phyloP scores from a whole-genome alignment of 2,113 vertebrate genomes.

The Eulemur macaco region DNA sequence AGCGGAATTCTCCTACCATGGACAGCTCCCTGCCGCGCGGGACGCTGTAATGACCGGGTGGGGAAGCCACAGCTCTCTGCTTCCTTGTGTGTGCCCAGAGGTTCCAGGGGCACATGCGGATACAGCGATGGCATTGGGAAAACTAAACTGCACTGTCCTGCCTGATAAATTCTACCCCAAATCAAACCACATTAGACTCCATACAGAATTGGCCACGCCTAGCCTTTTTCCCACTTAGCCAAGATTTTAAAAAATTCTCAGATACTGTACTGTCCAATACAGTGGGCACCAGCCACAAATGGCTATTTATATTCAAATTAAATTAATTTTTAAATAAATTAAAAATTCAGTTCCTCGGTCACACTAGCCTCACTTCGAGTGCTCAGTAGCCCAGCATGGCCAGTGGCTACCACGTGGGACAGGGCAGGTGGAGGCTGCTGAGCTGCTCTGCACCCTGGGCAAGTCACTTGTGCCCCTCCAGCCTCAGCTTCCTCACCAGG shows the following conservation, averaged over 20 bases:
- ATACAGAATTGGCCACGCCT: fast-evolving
- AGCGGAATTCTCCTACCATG: background rate
- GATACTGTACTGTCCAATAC: fast-evolving
- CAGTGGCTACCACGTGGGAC: background rate
- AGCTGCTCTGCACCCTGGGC: background rate
- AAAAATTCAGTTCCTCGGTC: background rate
- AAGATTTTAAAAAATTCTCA: background rate
- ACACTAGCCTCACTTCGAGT: background rate
- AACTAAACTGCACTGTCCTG: too few species aligned
- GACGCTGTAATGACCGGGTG: fast-evolving
- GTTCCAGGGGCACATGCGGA: background rate
- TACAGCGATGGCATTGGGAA: fast-evolving
- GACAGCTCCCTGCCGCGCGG: background rate
- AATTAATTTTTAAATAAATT: background rate
- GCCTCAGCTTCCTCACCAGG: background rate
- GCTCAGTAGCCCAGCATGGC: background rate
- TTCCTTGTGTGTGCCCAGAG: background rate
- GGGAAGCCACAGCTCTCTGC: fast-evolving
- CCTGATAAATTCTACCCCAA: background rate
- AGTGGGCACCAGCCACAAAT: background rate
- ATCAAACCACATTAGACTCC: background rate
- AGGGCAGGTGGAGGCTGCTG: too few species aligned
- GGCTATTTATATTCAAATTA: background rate
- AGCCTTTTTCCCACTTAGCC: too few species aligned
- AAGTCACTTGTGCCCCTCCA: background rate